Evolutionary conservation across 2,888 invertebrate genomes (phyloP), one percentile per base, ranked within the genome.

Genomic region (Rhamphomyia laevipes): DNA sequence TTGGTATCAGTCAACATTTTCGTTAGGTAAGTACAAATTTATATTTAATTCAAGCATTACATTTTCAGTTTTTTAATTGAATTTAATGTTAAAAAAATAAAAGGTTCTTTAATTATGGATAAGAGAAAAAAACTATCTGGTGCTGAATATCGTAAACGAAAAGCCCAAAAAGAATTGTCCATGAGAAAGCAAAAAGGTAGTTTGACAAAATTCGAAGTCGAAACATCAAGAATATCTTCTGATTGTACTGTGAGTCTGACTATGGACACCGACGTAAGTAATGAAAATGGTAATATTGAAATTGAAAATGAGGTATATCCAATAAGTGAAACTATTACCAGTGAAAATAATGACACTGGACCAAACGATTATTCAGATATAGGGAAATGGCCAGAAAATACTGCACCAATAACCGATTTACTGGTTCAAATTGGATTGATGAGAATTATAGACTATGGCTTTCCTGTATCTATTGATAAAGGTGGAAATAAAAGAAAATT

Each of bases 71-170:
- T 40, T 40, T 40, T 40, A 18, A 40, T 17, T 16, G 12, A 40
- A 40, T 38, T 38, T 38, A 38, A 38, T 38, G 38, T 38, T 15
- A 10, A n/a, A n/a, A n/a, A n/a, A n/a, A n/a, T n/a, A n/a, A n/a
- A n/a, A n/a, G n/a, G n/a, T n/a, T n/a, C n/a, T n/a, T n/a, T n/a
- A 38, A 38, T 38, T 38, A 38, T 38, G 38, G 38, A 38, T 38
- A 38, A 38, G 10, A 38, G 38, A 38, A 38, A 38, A 38, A 38
- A 38, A 38, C n/a, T 17, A 40, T 40, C 17, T 40, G 17, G 17
- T 40, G 17, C 17, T 17, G 38, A 40, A 40, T 40, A 40, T 40
- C 38, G 17, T 40, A 40, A 40, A 17, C 17, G 38, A 40, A 17
- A 40, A 17, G 38, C 7, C 17, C 40, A 40, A 40, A 40, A 40